phyloP scores from a whole-genome alignment of 2,888 invertebrate genomes.

The Craniophora ligustri region DNA sequence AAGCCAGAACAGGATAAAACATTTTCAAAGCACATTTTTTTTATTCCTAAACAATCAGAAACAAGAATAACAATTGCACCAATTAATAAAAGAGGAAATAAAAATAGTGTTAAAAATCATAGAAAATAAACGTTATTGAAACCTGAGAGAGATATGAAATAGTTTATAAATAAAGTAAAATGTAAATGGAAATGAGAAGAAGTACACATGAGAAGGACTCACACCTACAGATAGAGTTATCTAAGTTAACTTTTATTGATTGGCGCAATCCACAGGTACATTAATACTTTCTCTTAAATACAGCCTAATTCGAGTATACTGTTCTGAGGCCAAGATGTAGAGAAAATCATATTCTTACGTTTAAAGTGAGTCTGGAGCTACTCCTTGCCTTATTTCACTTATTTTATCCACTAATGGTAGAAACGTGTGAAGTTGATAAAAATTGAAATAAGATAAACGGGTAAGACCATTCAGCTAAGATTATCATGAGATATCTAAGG shows the following conservation, averaged over 20 bases:
- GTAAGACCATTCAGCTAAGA: conserved; percentile 66
- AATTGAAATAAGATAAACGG: conserved; percentile 70
- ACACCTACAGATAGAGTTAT: conserved; percentile 26
- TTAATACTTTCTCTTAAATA: conserved; percentile 73
- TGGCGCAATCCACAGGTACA: conserved; percentile 85
- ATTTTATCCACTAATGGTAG: conserved; percentile 61
- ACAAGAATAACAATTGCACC: conserved; percentile 75
- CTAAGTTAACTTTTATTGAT: conserved; percentile 67
- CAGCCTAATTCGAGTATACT: conserved; percentile 68
- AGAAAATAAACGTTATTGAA: conserved; percentile 35
- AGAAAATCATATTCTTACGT: conserved; percentile 71
- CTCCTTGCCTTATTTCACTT: conserved; percentile 68
- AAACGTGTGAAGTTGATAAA: conserved; percentile 61
- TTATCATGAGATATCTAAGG: conserved; percentile 73
- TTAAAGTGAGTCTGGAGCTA: conserved; percentile 66
- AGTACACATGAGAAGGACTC: conserved; percentile 13
- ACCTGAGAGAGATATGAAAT: conserved; percentile 29
- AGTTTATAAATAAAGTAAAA: conserved; percentile 38
- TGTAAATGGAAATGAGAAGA: conserved; percentile 35
- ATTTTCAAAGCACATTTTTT: conserved; percentile 63
- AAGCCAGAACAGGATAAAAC: conserved; percentile 65
- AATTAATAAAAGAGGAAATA: conserved; percentile 69
- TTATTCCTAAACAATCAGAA: conserved; percentile 63
- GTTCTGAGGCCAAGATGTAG: conserved; percentile 71
- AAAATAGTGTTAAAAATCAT: conserved; percentile 25